Base-by-base conservation (phyloP, 2,113 vertebrate species). In the Scomber japonicus region DNA sequence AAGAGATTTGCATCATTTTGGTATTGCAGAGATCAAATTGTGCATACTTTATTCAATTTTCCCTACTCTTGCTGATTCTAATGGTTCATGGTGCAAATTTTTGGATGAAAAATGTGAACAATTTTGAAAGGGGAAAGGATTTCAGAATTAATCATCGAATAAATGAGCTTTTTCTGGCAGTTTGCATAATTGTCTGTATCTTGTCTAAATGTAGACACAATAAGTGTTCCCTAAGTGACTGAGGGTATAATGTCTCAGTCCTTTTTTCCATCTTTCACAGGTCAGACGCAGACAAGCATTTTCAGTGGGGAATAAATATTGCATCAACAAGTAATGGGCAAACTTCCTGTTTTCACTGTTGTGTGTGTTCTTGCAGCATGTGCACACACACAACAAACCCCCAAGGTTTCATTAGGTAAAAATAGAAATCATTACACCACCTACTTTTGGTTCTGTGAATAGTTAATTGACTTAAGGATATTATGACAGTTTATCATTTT, bases 141-240 rank as follows among this genome's bases (percentile, higher is more conserved):
- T 93, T 91, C 66, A 45, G 75, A 90, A 86, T 92, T 88, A 90
- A 92, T 93, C 91, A 86, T 67, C 66, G 84, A 91, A 91, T 93
- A 75, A 93, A 94, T 93, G 86, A 90, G 69, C 63, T 56, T 83
- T 83, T 76, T 74, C 56, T 78, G 66, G 78, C 76, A 46, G 62
- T 84, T 44, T 35, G 75, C 71, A 35, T 85, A 86, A 89, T 85
- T 85, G 74, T 71, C 21, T 59, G 59, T 75, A 88, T 88, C 81
- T 69, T 82, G 35, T 85, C 30, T 66, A 71, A 56, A 83, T 82
- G 35, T 81, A 67, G 65, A 81, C 67, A 66, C 71, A 69, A 77
- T 71, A 66, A 88, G 62, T 67, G 55, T 30, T 55, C 69, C 46
- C 46, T 19, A 19, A 71, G 75, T 57, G 63, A 71, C 65, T 49